These are phyloP conservation scores for Apamea crenata DNA, from an alignment of 2,888 invertebrate species.

Conservation along the genomic window DNA sequence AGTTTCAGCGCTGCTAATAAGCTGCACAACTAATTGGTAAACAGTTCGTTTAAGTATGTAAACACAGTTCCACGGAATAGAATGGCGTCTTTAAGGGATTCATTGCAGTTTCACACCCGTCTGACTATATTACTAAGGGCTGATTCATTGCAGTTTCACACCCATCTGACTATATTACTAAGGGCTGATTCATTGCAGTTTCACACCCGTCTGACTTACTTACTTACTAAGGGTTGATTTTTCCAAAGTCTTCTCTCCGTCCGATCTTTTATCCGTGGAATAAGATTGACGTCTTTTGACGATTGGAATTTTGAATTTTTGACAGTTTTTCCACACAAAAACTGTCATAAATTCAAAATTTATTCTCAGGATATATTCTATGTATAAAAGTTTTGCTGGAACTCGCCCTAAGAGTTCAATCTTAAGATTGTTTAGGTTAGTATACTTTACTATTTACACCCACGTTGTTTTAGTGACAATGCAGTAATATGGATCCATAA, in stretches of 20 bases:
- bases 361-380: too few species aligned
- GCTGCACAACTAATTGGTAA: conserved; percentile 46
- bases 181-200: conserved; percentile 16
- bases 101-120: conserved; percentile 11
- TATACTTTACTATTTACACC: background rate
- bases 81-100: conserved; percentile 17
- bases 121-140: background rate
- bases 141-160: too few species aligned
- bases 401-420: background rate
- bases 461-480: background rate
- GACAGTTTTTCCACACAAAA: too few species aligned
- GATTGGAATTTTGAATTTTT: too few species aligned
- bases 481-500: background rate
- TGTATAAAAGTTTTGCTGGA: too few species aligned
- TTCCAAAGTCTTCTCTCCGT: too few species aligned
- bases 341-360: too few species aligned
- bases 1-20: conserved; percentile 41
- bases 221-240: background rate
- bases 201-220: background rate
- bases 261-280: too few species aligned
- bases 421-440: background rate
- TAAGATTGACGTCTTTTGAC: too few species aligned
- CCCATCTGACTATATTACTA: background rate
- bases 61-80: conserved; percentile 8
- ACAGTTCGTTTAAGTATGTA: conserved; percentile 32